Conservation (phyloP, 2,797 vertebrate species). For the Propithecus perrieri region DNA sequence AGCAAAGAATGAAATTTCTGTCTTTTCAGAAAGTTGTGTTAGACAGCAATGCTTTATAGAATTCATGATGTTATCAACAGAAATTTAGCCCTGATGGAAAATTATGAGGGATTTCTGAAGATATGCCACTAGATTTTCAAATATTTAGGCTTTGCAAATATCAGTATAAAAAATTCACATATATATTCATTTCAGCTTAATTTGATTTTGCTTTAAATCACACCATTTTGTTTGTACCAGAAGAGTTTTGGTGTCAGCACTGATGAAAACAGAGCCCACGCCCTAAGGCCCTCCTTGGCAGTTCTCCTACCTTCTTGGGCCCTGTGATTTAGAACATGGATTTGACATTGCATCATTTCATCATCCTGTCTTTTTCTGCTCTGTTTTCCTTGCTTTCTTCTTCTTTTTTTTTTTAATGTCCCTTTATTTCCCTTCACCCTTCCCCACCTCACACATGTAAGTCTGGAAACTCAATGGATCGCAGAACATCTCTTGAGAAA, state of each 20-base stretch:
- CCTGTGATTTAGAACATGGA: constrained; percentile 68
- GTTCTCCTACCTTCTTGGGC: constrained; percentile 40
- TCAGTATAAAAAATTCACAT: constrained; percentile 72
- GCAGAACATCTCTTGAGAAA: constrained; percentile 92
- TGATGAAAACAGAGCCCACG: not conserved
- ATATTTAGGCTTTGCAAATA: constrained; percentile 73
- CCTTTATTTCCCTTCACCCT: constrained; percentile 61
- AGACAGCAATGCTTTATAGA: not conserved
- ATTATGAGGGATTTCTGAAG: constrained; percentile 73
- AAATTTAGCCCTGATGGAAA: not conserved
- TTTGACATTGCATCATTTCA: constrained; percentile 78
- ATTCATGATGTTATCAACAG: not conserved
- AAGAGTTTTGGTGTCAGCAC: not conserved
- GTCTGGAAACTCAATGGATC: constrained; percentile 88
- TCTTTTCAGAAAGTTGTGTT: not conserved
- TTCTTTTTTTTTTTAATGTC: constrained; percentile 55
- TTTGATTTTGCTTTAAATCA: constrained; percentile 80
- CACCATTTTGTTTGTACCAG: constrained; percentile 59
- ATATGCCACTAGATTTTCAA: constrained; percentile 71
- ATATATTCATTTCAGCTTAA: constrained; percentile 73
- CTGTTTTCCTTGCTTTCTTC: constrained; percentile 76
- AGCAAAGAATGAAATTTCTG: not conserved
- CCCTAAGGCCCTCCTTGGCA: constrained; percentile 34
- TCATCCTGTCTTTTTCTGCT: constrained; percentile 80
- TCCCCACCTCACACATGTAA: constrained; percentile 80